Evolutionary conservation across 2,888 invertebrate species (phyloP), one percentile per base, ranked within the genome.

Genomic region (Leptopilina myrica): DNA sequence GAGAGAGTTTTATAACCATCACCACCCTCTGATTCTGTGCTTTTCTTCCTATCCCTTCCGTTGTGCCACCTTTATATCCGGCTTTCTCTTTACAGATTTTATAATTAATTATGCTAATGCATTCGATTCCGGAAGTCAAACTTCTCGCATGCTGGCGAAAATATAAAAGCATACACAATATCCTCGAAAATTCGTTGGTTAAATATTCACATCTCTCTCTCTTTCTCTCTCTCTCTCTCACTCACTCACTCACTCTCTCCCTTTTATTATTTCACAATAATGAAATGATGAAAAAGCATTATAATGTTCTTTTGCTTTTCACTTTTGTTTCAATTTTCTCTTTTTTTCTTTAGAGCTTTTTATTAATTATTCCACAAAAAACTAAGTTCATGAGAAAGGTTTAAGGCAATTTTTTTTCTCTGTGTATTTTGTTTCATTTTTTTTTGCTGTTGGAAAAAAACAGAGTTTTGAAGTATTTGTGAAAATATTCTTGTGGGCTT

Each of bases 51-150:
- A 73, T 79, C 49, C 78, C 65, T 79, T 79, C 76, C 14, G 77
- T 76, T 73, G 64, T 77, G 56, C 73, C 73, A 56, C 73, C 73
- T 73, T 73, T 73, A 73, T 56, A 56, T 73, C 56, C 73, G 73
- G 73, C 56, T 73, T 73, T 73, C 73, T 81, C 76, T 80, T 77
- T 83, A 64, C 81, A 78, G 85, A 87, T 88, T 89, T 86, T 84
- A 87, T 86, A 88, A 88, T 88, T 89, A 89, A 89, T 89, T 89
- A 88, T 89, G 86, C 86, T 88, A 88, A 88, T 88, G 88, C 80
- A 86, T 88, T 84, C 81, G 84, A 82, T 78, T 79, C 78, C 65
- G 77, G 73, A 73, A 73, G 73, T 73, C 73, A 73, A 53, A 73
- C 33, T 26, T 56, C 49, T 73, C 33, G 73, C 56, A 56, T 56